Evolutionary conservation across 1,140 invertebrate species (phyloP), one percentile per base, ranked within the genome.

Genomic region (Chironomus tepperi): DNA sequence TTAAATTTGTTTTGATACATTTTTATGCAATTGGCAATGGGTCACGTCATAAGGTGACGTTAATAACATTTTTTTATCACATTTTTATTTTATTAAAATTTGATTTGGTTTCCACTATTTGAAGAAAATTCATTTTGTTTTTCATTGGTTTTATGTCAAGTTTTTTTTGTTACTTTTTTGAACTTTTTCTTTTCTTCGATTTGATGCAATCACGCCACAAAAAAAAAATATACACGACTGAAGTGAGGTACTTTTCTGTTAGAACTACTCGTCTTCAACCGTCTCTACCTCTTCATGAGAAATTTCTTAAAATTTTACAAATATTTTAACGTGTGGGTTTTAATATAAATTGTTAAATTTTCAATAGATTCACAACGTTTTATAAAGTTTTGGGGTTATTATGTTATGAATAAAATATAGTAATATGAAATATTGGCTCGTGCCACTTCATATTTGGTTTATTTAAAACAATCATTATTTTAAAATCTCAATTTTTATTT

Each of bases 1-100:
- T 34, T 34, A 34, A 2, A 2, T 34, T 34, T 34, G 24, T 34
- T 21, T 64, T 64, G 19, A 2, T 74, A 19, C 47, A 73, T 57
- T 15, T 74, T 43, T 43, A 74, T 75, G 16, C 24, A 67, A 70
- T 73, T 67, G 77, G 78, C 78, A 79, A 83, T 83, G 85, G 84
- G 84, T 85, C 87, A 88, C 86, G 87, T 87, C 85, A 84, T 85
- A 83, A 78, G 82, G 87, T 88, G 86, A 87, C 86, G 85, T 87
- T 88, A 79, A 78, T 82, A 85, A 85, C 9, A 67, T 67, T 74
- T 43, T 73, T 43, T 12, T 73, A 19, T 73, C 16, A 10, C 67
- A 12, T 70, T 64, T 18, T 74, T 34, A 74, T 47, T 21, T 15
- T 65, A 6, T 24, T 21, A 74, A 12, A 57, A 64, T 24, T 24